Percentiles rank a stretch among this genome's conserved stretches.
These are phyloP conservation scores for Clangula hyemalis DNA, from an alignment of 2,797 vertebrate species.

Conservation along the genomic window DNA sequence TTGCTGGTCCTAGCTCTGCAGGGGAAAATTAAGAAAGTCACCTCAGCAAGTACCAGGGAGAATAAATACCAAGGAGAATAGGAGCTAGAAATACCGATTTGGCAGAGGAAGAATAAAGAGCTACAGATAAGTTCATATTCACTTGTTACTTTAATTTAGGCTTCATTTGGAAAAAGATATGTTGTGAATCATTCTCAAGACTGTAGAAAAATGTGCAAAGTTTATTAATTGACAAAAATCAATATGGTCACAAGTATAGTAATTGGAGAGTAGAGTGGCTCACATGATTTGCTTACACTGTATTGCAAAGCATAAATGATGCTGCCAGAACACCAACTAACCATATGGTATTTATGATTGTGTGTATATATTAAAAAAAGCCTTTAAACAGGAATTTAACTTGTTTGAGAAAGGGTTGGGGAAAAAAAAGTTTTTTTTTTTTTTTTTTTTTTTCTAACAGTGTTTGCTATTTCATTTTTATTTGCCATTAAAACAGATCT, in stretches of 20 bases:
- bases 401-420: neutral
- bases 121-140: neutral
- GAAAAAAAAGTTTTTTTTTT: too few species aligned
- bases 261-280: neutral
- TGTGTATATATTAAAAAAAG: neutral
- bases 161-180: neutral
- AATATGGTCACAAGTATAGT: neutral
- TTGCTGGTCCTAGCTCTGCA: neutral
- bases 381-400: neutral
- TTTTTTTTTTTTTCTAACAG: too few species aligned
- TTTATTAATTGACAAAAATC: neutral
- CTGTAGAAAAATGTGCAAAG: neutral
- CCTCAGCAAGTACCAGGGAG: neutral
- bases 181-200: neutral
- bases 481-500: neutral
- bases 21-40: neutral
- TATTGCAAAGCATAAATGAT: neutral
- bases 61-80: neutral
- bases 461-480: neutral
- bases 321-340: neutral
- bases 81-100: neutral
- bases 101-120: neutral
- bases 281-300: neutral
- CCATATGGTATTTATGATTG: neutral
- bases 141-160: neutral